Percentiles rank a stretch among this genome's conserved stretches.
Conservation (phyloP, 2,888 invertebrate species). For the Arenicola marina region DNA sequence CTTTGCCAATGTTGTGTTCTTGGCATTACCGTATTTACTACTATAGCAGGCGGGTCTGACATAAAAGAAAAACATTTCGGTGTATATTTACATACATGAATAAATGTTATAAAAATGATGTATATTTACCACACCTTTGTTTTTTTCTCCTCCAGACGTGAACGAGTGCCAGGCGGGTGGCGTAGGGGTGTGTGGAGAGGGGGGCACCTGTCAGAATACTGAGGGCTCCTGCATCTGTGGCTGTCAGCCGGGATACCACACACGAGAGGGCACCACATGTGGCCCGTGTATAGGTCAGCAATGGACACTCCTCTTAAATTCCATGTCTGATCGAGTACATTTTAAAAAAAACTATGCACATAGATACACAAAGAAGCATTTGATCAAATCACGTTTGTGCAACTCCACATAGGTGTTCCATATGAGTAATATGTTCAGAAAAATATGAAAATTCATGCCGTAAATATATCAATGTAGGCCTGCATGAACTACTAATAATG, state of each 20-base stretch:
- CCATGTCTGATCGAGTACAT: not conserved
- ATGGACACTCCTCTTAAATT: not conserved
- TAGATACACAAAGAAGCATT: constrained; percentile 1
- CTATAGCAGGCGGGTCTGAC: too few species aligned
- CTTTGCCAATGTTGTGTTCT: too few species aligned
- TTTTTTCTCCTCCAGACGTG: not conserved
- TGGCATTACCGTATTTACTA: too few species aligned
- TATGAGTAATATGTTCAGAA: too few species aligned
- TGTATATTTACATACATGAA: not conserved
- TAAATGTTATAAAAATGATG: not conserved
- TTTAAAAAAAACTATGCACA: not conserved
- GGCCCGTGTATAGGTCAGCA: not conserved
- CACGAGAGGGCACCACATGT: constrained; percentile 6
- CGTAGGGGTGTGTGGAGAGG: constrained; percentile 5
- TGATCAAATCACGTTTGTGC: too few species aligned
- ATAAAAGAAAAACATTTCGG: too few species aligned
- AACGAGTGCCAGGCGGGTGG: constrained; percentile 6
- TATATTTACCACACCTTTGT: not conserved
- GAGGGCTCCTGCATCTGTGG: constrained; percentile 6
- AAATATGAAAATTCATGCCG: too few species aligned
- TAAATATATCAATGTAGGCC: too few species aligned
- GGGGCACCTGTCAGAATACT: constrained; percentile 3
- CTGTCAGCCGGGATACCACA: constrained; percentile 3
- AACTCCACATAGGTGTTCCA: too few species aligned
- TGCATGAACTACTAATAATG: too few species aligned